A percentile compares a stretch with the other conserved stretches of the same genome.
Evolutionary conservation across 2,113 vertebrate species (phyloP).

Genomic region (Sialia sialis): DNA sequence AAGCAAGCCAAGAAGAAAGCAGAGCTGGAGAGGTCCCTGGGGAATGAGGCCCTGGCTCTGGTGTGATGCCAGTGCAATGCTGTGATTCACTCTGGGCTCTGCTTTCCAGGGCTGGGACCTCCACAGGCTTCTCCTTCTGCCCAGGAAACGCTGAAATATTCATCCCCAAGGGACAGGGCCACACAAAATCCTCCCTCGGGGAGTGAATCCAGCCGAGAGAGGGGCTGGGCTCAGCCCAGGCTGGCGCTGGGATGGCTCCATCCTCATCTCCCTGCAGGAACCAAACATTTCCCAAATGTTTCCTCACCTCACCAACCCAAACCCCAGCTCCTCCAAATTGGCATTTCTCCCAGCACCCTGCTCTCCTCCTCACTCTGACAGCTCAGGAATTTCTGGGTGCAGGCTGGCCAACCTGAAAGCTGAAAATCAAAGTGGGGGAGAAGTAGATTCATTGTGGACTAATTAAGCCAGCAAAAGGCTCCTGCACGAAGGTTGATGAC

Average conservation of each 20-base stretch:
- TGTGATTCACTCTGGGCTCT: background rate
- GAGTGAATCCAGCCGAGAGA: background rate
- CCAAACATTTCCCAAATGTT: fast-evolving
- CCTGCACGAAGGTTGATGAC: conserved; percentile 46
- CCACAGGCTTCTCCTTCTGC: background rate
- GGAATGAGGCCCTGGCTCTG: conserved; percentile 7
- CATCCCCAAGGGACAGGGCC: background rate
- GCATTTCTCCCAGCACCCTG: background rate
- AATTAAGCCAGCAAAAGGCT: conserved; percentile 38
- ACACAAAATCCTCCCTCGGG: too few relatives aligned
- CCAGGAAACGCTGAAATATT: background rate
- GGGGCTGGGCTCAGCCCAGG: background rate
- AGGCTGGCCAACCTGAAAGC: background rate
- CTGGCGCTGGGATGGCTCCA: too few relatives aligned
- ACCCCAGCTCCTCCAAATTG: background rate
- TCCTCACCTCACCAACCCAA: background rate
- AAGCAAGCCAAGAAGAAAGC: background rate
- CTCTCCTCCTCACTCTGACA: background rate
- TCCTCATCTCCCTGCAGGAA: background rate
- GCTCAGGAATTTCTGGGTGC: background rate
- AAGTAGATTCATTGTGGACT: conserved; percentile 11
- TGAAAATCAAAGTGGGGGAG: background rate
- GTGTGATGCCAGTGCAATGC: background rate
- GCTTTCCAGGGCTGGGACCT: background rate
- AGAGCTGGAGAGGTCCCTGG: background rate